phyloP scores from a whole-genome alignment of 2,888 invertebrate species.

The Brenthis hecate region DNA sequence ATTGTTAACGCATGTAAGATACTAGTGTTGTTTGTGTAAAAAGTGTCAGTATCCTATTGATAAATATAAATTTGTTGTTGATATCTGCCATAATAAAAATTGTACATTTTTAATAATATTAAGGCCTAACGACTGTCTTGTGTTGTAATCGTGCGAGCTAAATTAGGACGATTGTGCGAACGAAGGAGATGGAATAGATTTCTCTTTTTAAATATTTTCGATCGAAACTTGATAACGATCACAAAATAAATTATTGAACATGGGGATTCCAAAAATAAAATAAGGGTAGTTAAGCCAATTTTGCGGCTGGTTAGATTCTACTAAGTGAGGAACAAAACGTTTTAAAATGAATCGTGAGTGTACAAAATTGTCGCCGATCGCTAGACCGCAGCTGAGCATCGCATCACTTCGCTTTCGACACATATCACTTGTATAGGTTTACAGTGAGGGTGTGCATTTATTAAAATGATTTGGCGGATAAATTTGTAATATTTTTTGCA shows the following conservation, averaged over 20 bases:
- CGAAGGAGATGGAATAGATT: conserved; percentile 24
- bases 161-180: conserved; percentile 30
- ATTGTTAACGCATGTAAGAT: conserved; percentile 63
- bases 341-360: not conserved
- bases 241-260: conserved; percentile 47
- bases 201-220: conserved; percentile 51
- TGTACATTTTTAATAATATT: conserved; percentile 73
- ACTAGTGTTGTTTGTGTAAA: conserved; percentile 69
- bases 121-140: conserved; percentile 81
- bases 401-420: conserved; percentile 56
- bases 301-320: not conserved
- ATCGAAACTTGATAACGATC: conserved; percentile 56
- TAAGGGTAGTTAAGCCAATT: not conserved
- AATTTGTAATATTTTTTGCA: conserved; percentile 71
- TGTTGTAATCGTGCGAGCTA: conserved; percentile 64
- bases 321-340: conserved; percentile 6
- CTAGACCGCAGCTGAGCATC: conserved; percentile 45
- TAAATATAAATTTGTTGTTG: conserved; percentile 75
- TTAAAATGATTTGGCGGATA: conserved; percentile 50
- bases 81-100: conserved; percentile 81
- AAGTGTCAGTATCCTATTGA: conserved; percentile 71
- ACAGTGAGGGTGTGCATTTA: conserved; percentile 51
- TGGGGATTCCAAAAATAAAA: not conserved
- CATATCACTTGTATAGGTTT: conserved; percentile 66
- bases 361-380: conserved; percentile 44